Conservation (phyloP, 2,888 invertebrate species). For the Eretmocerus hayati region DNA sequence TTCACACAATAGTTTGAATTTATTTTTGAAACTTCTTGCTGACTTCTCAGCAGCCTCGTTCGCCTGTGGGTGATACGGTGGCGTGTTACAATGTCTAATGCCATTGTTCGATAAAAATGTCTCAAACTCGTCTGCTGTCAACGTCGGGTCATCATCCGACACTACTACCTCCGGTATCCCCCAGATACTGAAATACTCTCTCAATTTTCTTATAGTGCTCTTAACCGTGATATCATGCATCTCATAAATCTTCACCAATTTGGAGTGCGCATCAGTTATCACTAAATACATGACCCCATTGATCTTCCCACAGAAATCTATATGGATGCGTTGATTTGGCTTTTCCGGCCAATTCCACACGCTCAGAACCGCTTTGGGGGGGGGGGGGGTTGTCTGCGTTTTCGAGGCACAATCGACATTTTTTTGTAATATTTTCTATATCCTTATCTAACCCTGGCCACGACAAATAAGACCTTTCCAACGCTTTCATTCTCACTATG, state of each 20-base stretch:
- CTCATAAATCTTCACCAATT: too few relatives aligned
- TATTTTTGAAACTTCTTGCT: background rate
- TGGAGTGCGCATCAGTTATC: too few relatives aligned
- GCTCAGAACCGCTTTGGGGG: slow-evolving; percentile 9
- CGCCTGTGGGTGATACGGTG: background rate
- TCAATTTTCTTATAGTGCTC: too few relatives aligned
- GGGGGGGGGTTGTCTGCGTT: slow-evolving; percentile 15
- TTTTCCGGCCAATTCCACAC: slow-evolving; percentile 18
- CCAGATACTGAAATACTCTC: background rate
- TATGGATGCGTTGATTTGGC: slow-evolving; percentile 17
- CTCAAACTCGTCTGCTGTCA: background rate
- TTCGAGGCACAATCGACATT: slow-evolving; percentile 15
- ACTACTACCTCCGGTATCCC: background rate
- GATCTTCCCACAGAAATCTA: slow-evolving; percentile 19
- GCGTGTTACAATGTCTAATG: background rate
- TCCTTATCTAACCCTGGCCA: slow-evolving; percentile 25
- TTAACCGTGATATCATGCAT: too few relatives aligned
- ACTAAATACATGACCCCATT: slow-evolving; percentile 5
- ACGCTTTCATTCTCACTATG: slow-evolving; percentile 25
- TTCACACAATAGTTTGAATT: background rate
- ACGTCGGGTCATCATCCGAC: background rate
- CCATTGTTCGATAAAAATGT: background rate
- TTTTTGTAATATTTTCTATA: slow-evolving; percentile 12
- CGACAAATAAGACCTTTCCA: slow-evolving; percentile 26
- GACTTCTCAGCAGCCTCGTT: background rate